A percentile compares a stretch with the other conserved stretches of the same genome.
These are phyloP conservation scores for Electrophaes corylata DNA, from an alignment of 2,888 invertebrate genomes.

Conservation along the genomic window DNA sequence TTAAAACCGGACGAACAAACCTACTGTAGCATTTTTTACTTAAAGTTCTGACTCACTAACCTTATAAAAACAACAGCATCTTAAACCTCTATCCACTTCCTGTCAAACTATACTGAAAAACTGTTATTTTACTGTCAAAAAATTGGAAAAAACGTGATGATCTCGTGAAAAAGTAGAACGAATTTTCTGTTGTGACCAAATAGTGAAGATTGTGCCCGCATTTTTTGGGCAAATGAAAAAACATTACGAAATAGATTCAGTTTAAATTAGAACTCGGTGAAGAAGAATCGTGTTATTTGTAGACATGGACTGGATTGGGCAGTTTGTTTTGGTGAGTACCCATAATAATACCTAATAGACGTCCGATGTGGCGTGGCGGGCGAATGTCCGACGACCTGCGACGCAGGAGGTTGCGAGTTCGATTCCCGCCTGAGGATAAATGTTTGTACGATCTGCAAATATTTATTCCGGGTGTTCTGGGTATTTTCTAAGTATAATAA, in stretches of 20 bases:
- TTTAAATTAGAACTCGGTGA: conserved; percentile 20
- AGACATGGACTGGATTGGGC: conserved; percentile 26
- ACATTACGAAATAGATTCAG: conserved; percentile 23
- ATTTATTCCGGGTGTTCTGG: too few species aligned
- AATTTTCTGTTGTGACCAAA: conserved; percentile 16
- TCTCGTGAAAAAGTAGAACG: conserved; percentile 28
- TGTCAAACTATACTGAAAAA: conserved; percentile 21
- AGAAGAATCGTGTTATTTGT: conserved; percentile 9
- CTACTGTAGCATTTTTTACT: not conserved
- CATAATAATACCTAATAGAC: too few species aligned
- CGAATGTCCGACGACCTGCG: too few species aligned
- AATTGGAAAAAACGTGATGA: conserved; percentile 5
- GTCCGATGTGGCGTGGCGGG: too few species aligned
- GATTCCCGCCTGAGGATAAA: too few species aligned
- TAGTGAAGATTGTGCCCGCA: conserved; percentile 26
- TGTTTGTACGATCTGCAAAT: too few species aligned
- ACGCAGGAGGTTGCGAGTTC: too few species aligned
- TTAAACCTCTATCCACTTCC: conserved; percentile 20
- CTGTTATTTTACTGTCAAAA: not conserved
- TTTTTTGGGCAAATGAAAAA: conserved; percentile 19
- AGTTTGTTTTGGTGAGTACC: conserved; percentile 23
- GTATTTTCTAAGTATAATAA: too few species aligned
- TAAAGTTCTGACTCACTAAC: conserved; percentile 21
- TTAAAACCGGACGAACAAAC: conserved; percentile 15
- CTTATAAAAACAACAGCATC: conserved; percentile 26